These are phyloP conservation scores for Pipistrellus pygmaeus DNA, from an alignment of 2,797 vertebrate species.

Conservation along the genomic window DNA sequence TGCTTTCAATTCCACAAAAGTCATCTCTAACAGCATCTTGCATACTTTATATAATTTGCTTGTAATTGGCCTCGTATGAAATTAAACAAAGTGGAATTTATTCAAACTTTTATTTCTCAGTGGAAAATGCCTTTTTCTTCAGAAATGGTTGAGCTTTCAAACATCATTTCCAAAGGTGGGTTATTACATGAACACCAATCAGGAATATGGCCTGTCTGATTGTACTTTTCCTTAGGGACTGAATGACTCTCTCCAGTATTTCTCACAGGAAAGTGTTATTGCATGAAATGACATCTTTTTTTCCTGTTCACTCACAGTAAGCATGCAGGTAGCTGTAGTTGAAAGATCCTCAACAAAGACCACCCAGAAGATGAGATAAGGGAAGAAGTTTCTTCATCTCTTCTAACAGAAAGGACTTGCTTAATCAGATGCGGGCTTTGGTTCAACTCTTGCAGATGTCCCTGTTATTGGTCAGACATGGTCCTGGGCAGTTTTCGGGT, in stretches of 20 bases:
- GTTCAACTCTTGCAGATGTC: background rate
- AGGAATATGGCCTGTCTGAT: constrained; percentile 95
- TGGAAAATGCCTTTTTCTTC: constrained; percentile 98
- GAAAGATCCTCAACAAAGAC: background rate
- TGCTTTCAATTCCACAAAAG: constrained; percentile 43
- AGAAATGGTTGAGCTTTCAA: constrained; percentile 95
- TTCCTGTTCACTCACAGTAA: background rate
- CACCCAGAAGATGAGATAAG: background rate
- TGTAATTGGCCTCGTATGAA: constrained; percentile 53
- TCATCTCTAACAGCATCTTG: background rate
- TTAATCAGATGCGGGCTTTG: background rate
- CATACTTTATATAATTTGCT: constrained; percentile 52
- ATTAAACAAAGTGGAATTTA: constrained; percentile 30
- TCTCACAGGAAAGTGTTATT: constrained; percentile 90
- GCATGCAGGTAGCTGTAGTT: background rate
- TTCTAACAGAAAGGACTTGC: background rate
- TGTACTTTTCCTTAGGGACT: constrained; percentile 97
- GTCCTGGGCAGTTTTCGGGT: background rate
- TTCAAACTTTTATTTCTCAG: constrained; percentile 92
- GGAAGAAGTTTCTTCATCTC: background rate
- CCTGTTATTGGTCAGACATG: too few relatives aligned
- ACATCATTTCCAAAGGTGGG: constrained; percentile 95
- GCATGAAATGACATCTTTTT: background rate
- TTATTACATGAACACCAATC: constrained; percentile 97
- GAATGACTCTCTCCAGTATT: constrained; percentile 98